Conservation (phyloP, 2,888 invertebrate genomes). For the Ptychoptera albimana region DNA sequence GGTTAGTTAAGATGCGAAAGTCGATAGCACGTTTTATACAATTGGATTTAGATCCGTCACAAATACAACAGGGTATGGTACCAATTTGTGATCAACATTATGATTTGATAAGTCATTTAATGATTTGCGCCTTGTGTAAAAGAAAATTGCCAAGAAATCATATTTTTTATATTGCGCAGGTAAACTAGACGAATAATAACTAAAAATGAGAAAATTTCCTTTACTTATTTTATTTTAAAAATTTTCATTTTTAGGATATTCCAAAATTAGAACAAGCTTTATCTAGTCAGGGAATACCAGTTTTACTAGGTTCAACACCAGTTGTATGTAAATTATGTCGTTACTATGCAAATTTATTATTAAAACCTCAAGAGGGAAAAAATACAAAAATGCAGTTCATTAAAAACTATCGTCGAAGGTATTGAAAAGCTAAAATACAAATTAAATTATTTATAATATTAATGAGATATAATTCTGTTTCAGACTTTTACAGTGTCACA, state of each 20-base stretch:
- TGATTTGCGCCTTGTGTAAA: slow-evolving; percentile 63
- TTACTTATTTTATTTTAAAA: too few relatives aligned
- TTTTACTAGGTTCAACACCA: slow-evolving; percentile 45
- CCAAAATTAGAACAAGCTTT: slow-evolving; percentile 39
- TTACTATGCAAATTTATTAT: slow-evolving; percentile 55
- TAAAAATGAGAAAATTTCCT: too few relatives aligned
- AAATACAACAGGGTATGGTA: slow-evolving; percentile 29
- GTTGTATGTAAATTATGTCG: slow-evolving; percentile 71
- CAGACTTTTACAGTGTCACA: neutral
- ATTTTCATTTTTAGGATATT: slow-evolving; percentile 32
- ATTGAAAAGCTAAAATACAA: too few relatives aligned
- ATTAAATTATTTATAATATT: neutral
- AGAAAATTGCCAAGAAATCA: slow-evolving; percentile 60
- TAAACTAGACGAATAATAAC: slow-evolving; percentile 13
- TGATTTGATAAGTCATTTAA: slow-evolving; percentile 50
- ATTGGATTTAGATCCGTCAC: slow-evolving; percentile 49
- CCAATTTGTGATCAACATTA: slow-evolving; percentile 57
- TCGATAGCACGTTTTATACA: slow-evolving; percentile 46
- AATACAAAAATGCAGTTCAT: slow-evolving; percentile 29
- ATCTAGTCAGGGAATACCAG: slow-evolving; percentile 46
- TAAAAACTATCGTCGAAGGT: slow-evolving; percentile 46
- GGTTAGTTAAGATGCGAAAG: slow-evolving; percentile 52
- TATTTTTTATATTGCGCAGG: slow-evolving; percentile 51
- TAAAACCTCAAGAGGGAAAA: slow-evolving; percentile 41
- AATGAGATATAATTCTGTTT: neutral